phyloP scores from a whole-genome alignment of 2,797 vertebrate genomes.

The Crypturellus tataupa region DNA sequence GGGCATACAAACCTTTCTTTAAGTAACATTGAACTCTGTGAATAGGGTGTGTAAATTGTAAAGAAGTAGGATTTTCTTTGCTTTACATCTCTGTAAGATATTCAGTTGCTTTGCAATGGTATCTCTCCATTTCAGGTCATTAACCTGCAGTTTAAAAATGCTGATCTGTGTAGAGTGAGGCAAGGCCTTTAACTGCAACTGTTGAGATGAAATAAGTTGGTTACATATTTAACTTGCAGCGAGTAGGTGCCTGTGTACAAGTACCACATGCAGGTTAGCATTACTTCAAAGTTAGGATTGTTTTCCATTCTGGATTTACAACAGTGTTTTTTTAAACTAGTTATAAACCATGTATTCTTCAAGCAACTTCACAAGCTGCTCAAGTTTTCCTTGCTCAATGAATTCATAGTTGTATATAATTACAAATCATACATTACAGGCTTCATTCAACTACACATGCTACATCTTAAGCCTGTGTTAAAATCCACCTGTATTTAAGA shows the following conservation, averaged over 20 bases:
- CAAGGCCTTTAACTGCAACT: background rate
- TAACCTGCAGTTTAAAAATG: background rate
- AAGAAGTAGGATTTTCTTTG: background rate
- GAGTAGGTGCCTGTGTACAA: background rate
- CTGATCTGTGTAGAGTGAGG: background rate
- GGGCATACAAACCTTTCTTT: fast-evolving
- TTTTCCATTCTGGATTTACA: background rate
- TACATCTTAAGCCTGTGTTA: background rate
- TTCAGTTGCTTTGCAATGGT: background rate
- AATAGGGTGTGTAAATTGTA: background rate
- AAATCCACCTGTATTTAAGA: background rate
- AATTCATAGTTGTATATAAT: background rate
- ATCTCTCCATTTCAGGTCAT: background rate
- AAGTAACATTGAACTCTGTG: background rate
- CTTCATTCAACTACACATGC: background rate
- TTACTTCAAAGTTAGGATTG: background rate
- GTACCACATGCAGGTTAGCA: background rate
- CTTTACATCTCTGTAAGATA: background rate
- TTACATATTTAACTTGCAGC: background rate
- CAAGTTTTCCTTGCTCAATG: background rate
- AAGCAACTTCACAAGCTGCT: background rate
- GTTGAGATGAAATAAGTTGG: background rate
- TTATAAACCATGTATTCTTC: background rate
- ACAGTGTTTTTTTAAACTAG: background rate
- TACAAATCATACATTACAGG: background rate